A percentile compares a stretch with the other conserved stretches of the same genome.
These are phyloP conservation scores for Meleagris gallopavo DNA, from an alignment of 2,113 vertebrate genomes.

Conservation along the genomic window DNA sequence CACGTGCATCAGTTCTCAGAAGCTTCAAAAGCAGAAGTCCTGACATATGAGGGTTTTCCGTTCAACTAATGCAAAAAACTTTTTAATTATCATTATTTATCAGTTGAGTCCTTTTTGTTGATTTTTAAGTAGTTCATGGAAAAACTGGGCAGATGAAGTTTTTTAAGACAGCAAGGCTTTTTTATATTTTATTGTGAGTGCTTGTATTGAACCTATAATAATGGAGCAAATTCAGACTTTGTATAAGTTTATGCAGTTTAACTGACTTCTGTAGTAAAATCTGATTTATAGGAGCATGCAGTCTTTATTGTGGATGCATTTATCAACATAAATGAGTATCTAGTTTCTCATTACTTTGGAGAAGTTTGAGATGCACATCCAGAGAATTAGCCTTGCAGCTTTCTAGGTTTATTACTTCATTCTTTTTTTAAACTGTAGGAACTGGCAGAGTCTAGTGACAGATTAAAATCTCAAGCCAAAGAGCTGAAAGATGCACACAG, in stretches of 20 bases:
- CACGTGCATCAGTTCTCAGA: not conserved
- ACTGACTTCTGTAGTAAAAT: not conserved
- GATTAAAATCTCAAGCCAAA: slow-evolving; percentile 94
- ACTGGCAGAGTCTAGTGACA: slow-evolving; percentile 87
- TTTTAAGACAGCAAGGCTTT: not conserved
- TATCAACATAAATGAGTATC: slow-evolving; percentile 30
- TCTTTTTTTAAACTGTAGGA: slow-evolving; percentile 85
- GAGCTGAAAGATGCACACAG: slow-evolving; percentile 98
- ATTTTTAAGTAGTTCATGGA: not conserved
- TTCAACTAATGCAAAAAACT: not conserved
- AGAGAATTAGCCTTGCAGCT: slow-evolving; percentile 54
- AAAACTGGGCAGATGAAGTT: not conserved
- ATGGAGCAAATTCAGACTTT: not conserved
- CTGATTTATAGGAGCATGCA: not conserved
- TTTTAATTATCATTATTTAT: not conserved
- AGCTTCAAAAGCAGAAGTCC: not conserved
- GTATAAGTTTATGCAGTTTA: not conserved
- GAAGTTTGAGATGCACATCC: slow-evolving; percentile 17
- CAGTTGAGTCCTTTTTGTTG: not conserved
- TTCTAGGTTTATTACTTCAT: slow-evolving; percentile 78
- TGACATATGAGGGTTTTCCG: not conserved
- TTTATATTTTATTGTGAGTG: not conserved
- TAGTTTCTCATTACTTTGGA: slow-evolving; percentile 31
- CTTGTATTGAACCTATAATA: not conserved
- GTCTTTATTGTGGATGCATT: not conserved